Percentiles rank a stretch among this genome's conserved stretches.
These are phyloP conservation scores for Spondyliosoma cantharus DNA, from an alignment of 2,797 vertebrate species.

Conservation along the genomic window DNA sequence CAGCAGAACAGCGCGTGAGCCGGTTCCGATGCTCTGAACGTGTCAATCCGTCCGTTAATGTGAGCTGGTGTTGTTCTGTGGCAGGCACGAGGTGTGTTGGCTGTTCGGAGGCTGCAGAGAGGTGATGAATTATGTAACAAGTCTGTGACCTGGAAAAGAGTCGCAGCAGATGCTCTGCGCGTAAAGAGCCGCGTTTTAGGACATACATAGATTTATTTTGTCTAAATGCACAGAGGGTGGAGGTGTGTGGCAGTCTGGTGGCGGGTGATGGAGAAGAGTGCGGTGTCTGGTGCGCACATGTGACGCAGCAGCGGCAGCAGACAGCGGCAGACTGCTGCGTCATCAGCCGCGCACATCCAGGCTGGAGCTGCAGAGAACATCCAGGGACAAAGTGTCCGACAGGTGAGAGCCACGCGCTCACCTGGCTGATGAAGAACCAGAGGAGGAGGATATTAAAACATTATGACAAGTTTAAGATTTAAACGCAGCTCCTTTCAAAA, in stretches of 20 bases:
- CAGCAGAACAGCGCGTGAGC: slow-evolving; percentile 16
- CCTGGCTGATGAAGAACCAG: no score
- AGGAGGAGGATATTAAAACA: no score
- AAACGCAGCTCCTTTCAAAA: no score
- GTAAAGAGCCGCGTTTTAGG: neutral
- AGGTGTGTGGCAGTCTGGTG: neutral
- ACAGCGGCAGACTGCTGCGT: slow-evolving; percentile 54
- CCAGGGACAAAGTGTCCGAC: slow-evolving; percentile 4
- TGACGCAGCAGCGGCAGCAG: slow-evolving; percentile 41
- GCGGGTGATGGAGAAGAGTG: neutral
- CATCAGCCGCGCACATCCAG: slow-evolving; percentile 46
- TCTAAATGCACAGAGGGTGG: no score
- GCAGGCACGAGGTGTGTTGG: neutral
- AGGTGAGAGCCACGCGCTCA: no score
- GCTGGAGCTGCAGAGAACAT: slow-evolving; percentile 12
- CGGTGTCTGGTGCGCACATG: slow-evolving; percentile 9
- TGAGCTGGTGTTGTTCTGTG: neutral
- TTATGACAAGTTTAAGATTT: no score
- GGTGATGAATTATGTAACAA: slow-evolving; percentile 51
- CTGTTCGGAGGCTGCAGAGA: slow-evolving; percentile 11
- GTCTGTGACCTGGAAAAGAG: slow-evolving; percentile 41
- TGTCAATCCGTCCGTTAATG: neutral
- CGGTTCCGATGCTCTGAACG: neutral
- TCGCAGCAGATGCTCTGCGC: neutral
- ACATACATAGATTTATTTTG: no score